Evolutionary conservation across 2,797 vertebrate genomes (phyloP).

Genomic region (Telmatherina bonti): DNA sequence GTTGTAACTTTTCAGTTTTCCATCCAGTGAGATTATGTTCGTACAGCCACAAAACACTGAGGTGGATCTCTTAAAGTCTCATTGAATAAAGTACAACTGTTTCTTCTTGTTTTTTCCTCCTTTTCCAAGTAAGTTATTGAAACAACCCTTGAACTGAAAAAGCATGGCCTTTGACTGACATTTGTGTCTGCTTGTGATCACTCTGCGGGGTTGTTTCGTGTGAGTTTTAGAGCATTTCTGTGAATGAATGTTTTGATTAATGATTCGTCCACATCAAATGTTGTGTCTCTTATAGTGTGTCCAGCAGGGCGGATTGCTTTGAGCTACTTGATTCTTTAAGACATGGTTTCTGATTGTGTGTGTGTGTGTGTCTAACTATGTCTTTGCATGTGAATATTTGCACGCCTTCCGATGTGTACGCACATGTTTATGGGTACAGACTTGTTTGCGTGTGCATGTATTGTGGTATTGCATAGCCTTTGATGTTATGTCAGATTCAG

Average conservation of each 20-base stretch:
- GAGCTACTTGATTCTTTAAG: slow-evolving; percentile 76
- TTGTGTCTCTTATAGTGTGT: slow-evolving; percentile 50
- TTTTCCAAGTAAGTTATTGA: slow-evolving; percentile 1
- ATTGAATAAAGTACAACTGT: neutral
- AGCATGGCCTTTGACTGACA: neutral
- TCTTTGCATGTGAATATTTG: slow-evolving; percentile 38
- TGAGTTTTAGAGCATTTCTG: neutral
- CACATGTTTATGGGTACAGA: slow-evolving; percentile 4
- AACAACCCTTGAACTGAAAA: slow-evolving; percentile 18
- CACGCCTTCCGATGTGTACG: slow-evolving; percentile 25
- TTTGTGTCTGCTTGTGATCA: neutral
- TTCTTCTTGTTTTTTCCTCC: neutral
- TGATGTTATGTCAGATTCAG: slow-evolving; percentile 66
- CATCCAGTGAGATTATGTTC: neutral
- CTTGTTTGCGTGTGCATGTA: slow-evolving; percentile 14
- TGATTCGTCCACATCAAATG: slow-evolving; percentile 23
- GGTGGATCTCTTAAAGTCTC: neutral
- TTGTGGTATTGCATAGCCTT: slow-evolving; percentile 51
- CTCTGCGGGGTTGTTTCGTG: neutral
- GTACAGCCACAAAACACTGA: neutral
- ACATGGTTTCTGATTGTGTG: slow-evolving; percentile 58
- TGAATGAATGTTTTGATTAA: slow-evolving; percentile 30
- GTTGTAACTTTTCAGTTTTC: neutral
- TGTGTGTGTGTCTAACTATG: slow-evolving; percentile 40
- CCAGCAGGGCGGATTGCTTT: slow-evolving; percentile 74